phyloP scores from a whole-genome alignment of 2,888 invertebrate genomes.

The Spisula subtruncata region DNA sequence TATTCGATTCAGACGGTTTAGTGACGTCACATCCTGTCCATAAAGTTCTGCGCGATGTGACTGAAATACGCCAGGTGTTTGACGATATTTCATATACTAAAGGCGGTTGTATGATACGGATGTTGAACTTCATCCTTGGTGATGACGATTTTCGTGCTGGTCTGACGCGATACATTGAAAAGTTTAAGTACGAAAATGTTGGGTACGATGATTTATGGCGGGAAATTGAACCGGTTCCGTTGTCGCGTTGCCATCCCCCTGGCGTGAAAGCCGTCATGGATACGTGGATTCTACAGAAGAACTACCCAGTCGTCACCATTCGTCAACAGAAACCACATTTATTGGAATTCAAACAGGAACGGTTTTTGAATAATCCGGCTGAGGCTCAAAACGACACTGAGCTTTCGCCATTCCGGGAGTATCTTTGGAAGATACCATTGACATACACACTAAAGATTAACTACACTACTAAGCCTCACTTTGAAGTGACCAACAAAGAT shows the following conservation, averaged over 20 bases:
- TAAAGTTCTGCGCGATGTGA: conserved; percentile 94
- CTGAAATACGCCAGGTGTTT: conserved; percentile 96
- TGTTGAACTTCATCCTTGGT: conserved; percentile 96
- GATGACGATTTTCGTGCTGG: conserved; percentile 93
- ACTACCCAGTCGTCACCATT: conserved; percentile 57
- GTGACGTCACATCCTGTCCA: conserved; percentile 96
- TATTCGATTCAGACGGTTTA: conserved; percentile 92
- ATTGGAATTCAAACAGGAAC: conserved; percentile 36
- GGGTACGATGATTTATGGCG: conserved; percentile 94
- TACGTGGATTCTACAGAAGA: conserved; percentile 61
- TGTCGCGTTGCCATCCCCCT: conserved; percentile 34
- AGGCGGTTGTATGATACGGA: conserved; percentile 94
- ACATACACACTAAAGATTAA: background rate
- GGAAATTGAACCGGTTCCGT: conserved; percentile 88
- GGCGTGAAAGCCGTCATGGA: conserved; percentile 52
- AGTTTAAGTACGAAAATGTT: conserved; percentile 91
- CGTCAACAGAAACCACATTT: conserved; percentile 35
- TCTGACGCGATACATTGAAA: conserved; percentile 78
- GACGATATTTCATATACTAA: conserved; percentile 95
- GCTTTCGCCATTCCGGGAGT: conserved; percentile 44
- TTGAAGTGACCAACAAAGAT: conserved; percentile 30
- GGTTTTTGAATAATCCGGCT: conserved; percentile 49
- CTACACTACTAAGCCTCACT: conserved; percentile 21
- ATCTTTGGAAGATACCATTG: conserved; percentile 47
- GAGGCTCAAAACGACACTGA: conserved; percentile 41